Evolutionary conservation across 2,113 vertebrate species (phyloP).

Genomic region (Mastomys coucha): DNA sequence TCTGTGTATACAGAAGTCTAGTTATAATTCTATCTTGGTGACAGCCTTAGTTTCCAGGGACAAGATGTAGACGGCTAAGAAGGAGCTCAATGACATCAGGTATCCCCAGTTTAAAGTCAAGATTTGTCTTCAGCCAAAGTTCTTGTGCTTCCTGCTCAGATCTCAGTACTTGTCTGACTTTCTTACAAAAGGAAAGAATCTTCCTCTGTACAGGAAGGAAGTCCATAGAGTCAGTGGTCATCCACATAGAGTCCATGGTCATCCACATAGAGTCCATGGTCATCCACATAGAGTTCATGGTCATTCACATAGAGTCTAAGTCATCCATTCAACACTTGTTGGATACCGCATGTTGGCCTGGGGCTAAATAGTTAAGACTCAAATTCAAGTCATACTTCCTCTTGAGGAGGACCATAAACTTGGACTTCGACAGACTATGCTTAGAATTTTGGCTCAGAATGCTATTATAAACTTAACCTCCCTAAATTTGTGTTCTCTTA

Average conservation of each 20-base stretch:
- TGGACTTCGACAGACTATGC: background rate
- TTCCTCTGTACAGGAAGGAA: background rate
- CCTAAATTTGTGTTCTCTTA: background rate
- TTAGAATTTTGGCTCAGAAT: background rate
- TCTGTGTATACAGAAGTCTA: background rate
- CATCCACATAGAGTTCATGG: too few relatives aligned
- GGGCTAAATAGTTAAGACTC: background rate
- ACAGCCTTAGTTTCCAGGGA: background rate
- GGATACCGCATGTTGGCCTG: background rate
- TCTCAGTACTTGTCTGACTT: background rate
- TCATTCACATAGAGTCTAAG: background rate
- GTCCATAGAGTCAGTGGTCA: too few relatives aligned
- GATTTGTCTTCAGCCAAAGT: background rate
- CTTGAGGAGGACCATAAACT: background rate
- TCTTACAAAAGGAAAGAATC: conserved; percentile 3
- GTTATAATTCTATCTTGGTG: background rate
- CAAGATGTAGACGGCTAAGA: background rate
- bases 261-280: background rate
- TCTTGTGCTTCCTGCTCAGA: background rate
- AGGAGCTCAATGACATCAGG: background rate
- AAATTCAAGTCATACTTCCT: background rate
- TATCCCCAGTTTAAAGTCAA: background rate
- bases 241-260: background rate
- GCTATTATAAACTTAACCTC: background rate
- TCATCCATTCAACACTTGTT: background rate